These are phyloP conservation scores for Arge pagana DNA, from an alignment of 2,888 invertebrate species.

Conservation along the genomic window DNA sequence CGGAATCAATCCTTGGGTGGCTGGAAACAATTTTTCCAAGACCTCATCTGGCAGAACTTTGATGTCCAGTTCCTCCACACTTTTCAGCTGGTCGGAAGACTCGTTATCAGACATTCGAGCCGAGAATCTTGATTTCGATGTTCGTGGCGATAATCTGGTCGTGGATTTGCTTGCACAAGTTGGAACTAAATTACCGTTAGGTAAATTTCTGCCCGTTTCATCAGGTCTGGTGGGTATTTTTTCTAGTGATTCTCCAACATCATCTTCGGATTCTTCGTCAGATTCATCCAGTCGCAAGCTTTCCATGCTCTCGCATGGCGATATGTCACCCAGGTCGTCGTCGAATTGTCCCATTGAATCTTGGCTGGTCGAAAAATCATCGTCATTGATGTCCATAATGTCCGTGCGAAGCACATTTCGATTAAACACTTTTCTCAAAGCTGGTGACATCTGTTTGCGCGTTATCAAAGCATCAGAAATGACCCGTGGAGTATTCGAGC, in stretches of 20 bases:
- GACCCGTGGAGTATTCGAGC: constrained; percentile 29
- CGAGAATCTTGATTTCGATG: no score
- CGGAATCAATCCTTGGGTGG: background rate
- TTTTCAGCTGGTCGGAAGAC: no score
- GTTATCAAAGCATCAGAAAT: constrained; percentile 46
- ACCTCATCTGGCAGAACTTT: background rate
- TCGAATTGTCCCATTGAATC: background rate
- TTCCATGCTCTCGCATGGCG: background rate
- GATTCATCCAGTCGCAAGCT: background rate
- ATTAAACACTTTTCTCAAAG: constrained; percentile 36
- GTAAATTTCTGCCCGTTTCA: no score
- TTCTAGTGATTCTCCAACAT: background rate
- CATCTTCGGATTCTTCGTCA: background rate
- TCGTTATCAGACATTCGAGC: no score
- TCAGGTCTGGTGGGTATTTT: background rate
- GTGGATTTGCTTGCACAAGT: no score
- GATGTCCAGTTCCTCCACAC: no score
- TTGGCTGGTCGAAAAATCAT: background rate
- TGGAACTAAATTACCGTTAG: no score
- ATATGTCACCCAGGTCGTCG: background rate
- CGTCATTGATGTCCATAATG: background rate
- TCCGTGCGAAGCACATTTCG: background rate
- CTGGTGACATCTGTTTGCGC: constrained; percentile 41
- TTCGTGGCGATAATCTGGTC: no score
- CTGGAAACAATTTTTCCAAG: background rate